Percentiles rank a stretch among this genome's conserved stretches.
Evolutionary conservation across 2,888 invertebrate genomes (phyloP).

Genomic region (Diarsia rubi): DNA sequence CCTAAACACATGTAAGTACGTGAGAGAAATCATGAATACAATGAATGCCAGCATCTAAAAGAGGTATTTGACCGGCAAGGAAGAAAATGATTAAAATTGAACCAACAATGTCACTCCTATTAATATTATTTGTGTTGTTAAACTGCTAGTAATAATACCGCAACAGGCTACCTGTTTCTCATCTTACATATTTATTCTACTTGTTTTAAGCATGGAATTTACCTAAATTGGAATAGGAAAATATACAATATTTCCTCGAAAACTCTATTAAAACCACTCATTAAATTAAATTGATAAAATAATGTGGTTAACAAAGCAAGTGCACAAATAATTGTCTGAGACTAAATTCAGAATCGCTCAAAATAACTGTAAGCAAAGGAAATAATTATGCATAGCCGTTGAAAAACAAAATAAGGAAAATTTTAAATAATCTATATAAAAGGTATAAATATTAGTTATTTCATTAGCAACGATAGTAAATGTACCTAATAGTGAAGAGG

Average conservation of each 20-base stretch:
- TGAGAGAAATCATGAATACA: slow-evolving; percentile 1
- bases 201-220: slow-evolving; percentile 30
- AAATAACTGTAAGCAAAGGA: slow-evolving; percentile 58
- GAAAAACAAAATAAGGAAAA: slow-evolving; percentile 64
- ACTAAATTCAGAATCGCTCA: slow-evolving; percentile 51
- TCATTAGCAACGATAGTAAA: slow-evolving; percentile 59
- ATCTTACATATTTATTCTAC: background rate
- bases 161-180: slow-evolving; percentile 9
- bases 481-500: slow-evolving; percentile 61
- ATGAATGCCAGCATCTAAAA: background rate
- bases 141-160: background rate
- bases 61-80: background rate
- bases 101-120: background rate
- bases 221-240: slow-evolving; percentile 40
- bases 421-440: slow-evolving; percentile 41
- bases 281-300: slow-evolving; percentile 67
- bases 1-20: slow-evolving; percentile 4
- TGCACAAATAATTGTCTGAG: slow-evolving; percentile 51
- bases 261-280: slow-evolving; percentile 47
- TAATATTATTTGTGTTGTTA: background rate
- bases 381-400: slow-evolving; percentile 57
- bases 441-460: slow-evolving; percentile 59
- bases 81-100: background rate
- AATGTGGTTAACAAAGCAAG: slow-evolving; percentile 50
- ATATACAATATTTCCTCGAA: slow-evolving; percentile 53